Evolutionary conservation across 2,888 invertebrate species (phyloP), one percentile per base, ranked within the genome.

Genomic region (Pogonocherus hispidulus): DNA sequence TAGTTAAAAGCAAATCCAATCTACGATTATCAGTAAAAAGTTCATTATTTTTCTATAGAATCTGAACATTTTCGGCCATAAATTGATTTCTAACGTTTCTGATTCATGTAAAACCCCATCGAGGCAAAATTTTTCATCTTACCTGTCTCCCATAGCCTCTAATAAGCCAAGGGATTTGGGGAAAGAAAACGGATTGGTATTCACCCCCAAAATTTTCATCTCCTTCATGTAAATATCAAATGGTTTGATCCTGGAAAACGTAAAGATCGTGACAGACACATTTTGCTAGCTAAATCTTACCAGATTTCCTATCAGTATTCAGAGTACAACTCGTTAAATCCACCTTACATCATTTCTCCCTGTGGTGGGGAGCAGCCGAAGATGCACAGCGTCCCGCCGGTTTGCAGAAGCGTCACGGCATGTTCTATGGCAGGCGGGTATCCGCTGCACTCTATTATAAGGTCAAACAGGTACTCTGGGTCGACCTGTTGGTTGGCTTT

Each of bases 371-470:
- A 90, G 64, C 92, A 91, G 0, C 93, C 93, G 76, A 93, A 93
- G 23, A 92, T 84, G 3, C 91, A 89, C 49, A 92, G 88, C 74
- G 90, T 91, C 0, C 92, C 93, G 0, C 92, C 92, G 1, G 83
- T 84, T 6, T 84, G 84, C 66, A 93, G 67, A 35, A 91, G 85
- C 32, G 87, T 85, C 59, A 92, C 83, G 1, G 87, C 90, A 1
- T 88, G 85, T 80, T 92, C 91, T 84, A 92, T 90, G 0, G 92
- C 93, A 66, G 90, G 90, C 0, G 90, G 91, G 8, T 88, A 91
- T 80, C 93, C 93, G 80, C 92, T 92, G 78, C 93, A 93, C 73
- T 93, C 93, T n/a, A 93, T 87, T 8, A 91, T 89, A 46, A 92
- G 84, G 76, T 93, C 91, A 74, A 89, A 92, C 0, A 85, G 75